phyloP scores from a whole-genome alignment of 1,140 invertebrate genomes.

The Fopius arisanus region DNA sequence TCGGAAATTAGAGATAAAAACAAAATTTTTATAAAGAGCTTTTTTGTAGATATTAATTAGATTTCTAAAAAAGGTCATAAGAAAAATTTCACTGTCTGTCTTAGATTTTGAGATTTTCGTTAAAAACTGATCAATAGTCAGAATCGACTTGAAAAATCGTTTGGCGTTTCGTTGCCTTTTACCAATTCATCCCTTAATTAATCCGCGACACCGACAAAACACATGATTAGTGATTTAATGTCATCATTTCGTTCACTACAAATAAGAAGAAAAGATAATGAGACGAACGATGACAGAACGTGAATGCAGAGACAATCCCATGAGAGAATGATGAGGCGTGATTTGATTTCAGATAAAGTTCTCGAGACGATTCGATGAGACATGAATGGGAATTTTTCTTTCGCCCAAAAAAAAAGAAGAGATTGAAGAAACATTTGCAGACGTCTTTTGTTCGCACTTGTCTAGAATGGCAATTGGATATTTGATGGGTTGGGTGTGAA shows the following conservation, averaged over 20 bases:
- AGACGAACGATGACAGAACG: constrained; percentile 5
- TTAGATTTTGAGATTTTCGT: too few species aligned
- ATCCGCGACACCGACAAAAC: neutral
- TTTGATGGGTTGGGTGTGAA: constrained; percentile 25
- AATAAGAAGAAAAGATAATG: constrained; percentile 4
- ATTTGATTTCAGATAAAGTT: constrained; percentile 7
- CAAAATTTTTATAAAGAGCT: too few species aligned
- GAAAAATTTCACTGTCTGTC: too few species aligned
- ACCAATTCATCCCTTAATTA: neutral
- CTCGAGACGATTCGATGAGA: constrained; percentile 22
- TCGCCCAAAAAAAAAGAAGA: constrained; percentile 26
- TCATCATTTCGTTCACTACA: neutral
- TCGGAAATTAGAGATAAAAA: too few species aligned
- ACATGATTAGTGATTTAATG: constrained; percentile 4
- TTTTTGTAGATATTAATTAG: too few species aligned
- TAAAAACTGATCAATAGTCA: too few species aligned
- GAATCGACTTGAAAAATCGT: too few species aligned
- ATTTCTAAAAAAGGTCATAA: too few species aligned
- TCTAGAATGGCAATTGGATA: constrained; percentile 19
- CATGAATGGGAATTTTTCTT: constrained; percentile 21
- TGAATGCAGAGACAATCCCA: neutral
- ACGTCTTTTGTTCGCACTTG: constrained; percentile 32
- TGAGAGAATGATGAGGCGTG: constrained; percentile 12
- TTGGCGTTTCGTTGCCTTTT: too few species aligned
- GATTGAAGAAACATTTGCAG: constrained; percentile 24